phyloP scores from a whole-genome alignment of 2,888 invertebrate genomes.

The Oscheius onirici region DNA sequence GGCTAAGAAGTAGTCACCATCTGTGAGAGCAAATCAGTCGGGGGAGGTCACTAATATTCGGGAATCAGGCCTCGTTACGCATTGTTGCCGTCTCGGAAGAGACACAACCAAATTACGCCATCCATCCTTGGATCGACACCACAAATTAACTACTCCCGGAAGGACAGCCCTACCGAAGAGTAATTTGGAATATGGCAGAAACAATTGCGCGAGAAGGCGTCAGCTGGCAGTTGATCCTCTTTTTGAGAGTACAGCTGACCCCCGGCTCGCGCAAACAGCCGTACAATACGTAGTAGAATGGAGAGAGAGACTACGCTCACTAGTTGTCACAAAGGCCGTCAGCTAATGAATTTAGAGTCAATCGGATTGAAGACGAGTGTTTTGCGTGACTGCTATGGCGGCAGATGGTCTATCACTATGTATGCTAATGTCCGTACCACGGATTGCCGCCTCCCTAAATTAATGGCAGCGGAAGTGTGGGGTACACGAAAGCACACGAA shows the following conservation, averaged over 20 bases:
- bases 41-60: conserved; percentile 9
- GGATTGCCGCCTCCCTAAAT: conserved; percentile 31
- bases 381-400: conserved; percentile 22
- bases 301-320: neutral
- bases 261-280: conserved; percentile 6
- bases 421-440: conserved; percentile 22
- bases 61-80: conserved; percentile 23
- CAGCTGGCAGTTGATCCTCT: conserved; percentile 1
- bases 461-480: conserved; percentile 26
- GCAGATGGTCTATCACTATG: conserved; percentile 32
- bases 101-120: conserved; percentile 18
- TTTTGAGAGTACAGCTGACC: conserved; percentile 23
- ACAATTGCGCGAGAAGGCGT: neutral
- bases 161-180: neutral
- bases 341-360: conserved; percentile 23
- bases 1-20: neutral
- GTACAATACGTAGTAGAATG: neutral
- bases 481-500: conserved; percentile 21
- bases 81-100: conserved; percentile 15
- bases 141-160: conserved; percentile 15
- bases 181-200: neutral
- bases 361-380: conserved; percentile 19
- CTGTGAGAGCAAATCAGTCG: neutral
- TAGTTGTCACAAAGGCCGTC: neutral
- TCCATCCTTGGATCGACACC: conserved; percentile 9